These are phyloP conservation scores for Imbricaverruca yamaguchii DNA, from an alignment of 2,888 invertebrate species.

Conservation along the genomic window DNA sequence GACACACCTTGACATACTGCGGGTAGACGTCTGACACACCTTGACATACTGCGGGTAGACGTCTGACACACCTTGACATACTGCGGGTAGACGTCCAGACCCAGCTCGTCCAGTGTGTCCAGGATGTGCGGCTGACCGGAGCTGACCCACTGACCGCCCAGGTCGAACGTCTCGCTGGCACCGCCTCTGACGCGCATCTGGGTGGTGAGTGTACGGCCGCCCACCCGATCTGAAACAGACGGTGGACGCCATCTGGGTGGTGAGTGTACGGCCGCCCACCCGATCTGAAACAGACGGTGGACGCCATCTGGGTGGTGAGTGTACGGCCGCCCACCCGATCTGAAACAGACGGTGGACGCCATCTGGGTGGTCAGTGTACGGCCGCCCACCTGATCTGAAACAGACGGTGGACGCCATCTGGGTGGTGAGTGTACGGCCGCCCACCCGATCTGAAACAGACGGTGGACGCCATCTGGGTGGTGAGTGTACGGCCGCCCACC, in stretches of 20 bases:
- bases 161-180: slow-evolving; percentile 38
- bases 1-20: no score
- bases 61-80: slow-evolving; percentile 23
- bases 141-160: slow-evolving; percentile 44
- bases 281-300: slow-evolving; percentile 33
- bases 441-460: no score
- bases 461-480: no score
- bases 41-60: no score
- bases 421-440: no score
- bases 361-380: neutral
- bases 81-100: slow-evolving; percentile 38
- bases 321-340: slow-evolving; percentile 45
- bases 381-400: neutral
- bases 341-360: slow-evolving; percentile 21
- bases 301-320: slow-evolving; percentile 34
- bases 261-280: neutral
- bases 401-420: no score
- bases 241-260: neutral
- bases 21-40: no score
- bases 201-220: slow-evolving; percentile 42
- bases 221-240: slow-evolving; percentile 39
- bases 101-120: slow-evolving; percentile 40
- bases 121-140: slow-evolving; percentile 41
- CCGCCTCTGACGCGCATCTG: slow-evolving; percentile 34
- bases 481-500: no score